phyloP scores from a whole-genome alignment of 2,113 vertebrate genomes.

The Microtus richardsoni region DNA sequence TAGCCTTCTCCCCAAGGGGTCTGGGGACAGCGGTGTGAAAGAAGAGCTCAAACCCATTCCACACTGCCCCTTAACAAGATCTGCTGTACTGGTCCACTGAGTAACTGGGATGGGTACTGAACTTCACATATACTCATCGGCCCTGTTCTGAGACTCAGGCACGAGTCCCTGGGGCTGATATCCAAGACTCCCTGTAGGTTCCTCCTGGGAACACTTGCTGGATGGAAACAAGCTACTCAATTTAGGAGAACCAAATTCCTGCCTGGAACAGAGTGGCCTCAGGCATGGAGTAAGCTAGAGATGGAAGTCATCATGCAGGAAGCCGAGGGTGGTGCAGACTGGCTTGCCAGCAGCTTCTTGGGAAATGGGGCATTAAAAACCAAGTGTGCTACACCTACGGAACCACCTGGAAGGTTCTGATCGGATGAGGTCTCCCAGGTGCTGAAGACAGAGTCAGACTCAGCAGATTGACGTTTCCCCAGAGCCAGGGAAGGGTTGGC shows the following conservation, averaged over 20 bases:
- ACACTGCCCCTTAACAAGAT: no score
- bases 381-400: background rate
- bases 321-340: background rate
- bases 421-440: background rate
- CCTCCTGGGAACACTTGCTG: background rate
- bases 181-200: background rate
- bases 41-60: rapidly evolving
- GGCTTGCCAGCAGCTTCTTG: background rate
- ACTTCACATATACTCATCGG: background rate
- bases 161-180: background rate
- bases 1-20: background rate
- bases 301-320: background rate
- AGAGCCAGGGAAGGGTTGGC: background rate
- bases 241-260: background rate
- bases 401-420: background rate
- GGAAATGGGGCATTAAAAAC: background rate
- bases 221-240: background rate
- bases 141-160: background rate
- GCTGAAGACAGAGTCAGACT: background rate
- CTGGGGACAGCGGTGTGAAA: background rate
- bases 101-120: background rate
- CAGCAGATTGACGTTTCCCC: background rate
- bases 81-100: background rate
- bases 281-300: rapidly evolving
- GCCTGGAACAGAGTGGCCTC: background rate